Evolutionary conservation across 2,888 invertebrate genomes (phyloP).

Genomic region (Parnassius smintheus): DNA sequence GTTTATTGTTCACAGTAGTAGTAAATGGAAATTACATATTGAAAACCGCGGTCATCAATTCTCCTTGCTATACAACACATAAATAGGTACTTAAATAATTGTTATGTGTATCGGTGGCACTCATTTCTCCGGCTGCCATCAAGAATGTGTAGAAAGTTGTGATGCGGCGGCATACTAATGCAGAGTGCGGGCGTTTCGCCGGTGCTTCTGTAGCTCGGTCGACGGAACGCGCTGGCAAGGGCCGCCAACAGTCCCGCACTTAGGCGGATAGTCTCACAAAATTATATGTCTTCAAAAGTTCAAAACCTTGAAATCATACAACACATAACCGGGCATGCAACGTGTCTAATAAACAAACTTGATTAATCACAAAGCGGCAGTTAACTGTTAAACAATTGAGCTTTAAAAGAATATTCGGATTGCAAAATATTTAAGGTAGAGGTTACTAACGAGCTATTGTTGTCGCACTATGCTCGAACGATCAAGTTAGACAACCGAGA

Average conservation of each 20-base stretch:
- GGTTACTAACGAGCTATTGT: no score
- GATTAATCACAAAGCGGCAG: no score
- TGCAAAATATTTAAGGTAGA: no score
- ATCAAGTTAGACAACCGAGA: no score
- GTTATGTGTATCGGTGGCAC: conserved; percentile 60
- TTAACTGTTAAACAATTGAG: no score
- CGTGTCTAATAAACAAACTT: no score
- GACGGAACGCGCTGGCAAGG: conserved; percentile 23
- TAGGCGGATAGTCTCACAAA: conserved; percentile 12
- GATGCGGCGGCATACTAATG: conserved; percentile 78
- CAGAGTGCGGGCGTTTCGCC: conserved; percentile 56
- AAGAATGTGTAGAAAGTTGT: conserved; percentile 81
- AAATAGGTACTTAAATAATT: conserved; percentile 35
- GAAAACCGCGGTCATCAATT: not conserved
- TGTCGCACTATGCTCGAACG: no score
- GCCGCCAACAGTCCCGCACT: not conserved
- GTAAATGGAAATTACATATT: no score
- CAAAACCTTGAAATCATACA: no score
- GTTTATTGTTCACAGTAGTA: no score
- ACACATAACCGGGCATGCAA: no score
- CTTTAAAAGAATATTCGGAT: no score
- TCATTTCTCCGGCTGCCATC: conserved; percentile 71
- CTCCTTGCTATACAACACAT: conserved; percentile 2
- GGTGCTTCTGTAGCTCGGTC: conserved; percentile 40
- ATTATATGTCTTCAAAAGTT: not conserved